These are phyloP conservation scores for Lepidurus couesii DNA, from an alignment of 1,140 invertebrate species.

Conservation along the genomic window DNA sequence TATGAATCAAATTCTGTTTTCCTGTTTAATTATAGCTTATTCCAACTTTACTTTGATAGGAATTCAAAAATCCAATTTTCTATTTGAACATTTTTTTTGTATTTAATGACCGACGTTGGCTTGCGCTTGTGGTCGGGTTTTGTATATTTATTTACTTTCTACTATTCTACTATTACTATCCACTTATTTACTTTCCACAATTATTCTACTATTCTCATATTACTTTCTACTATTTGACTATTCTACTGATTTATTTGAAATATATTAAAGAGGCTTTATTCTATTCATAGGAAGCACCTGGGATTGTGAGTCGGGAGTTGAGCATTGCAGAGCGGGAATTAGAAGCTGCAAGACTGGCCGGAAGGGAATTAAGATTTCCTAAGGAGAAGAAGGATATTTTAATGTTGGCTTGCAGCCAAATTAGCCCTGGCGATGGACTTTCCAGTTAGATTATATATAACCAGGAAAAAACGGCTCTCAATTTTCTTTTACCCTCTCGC, in stretches of 20 bases:
- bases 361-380: constrained; percentile 82
- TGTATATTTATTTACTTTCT: too few relatives aligned
- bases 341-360: constrained; percentile 79
- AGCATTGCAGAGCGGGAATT: constrained; percentile 78
- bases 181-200: too few relatives aligned
- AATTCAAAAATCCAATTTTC: neutral
- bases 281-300: constrained; percentile 65
- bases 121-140: too few relatives aligned
- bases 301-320: constrained; percentile 72
- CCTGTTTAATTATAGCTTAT: too few relatives aligned
- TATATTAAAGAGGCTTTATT: neutral
- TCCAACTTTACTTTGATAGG: neutral
- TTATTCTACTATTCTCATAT: neutral
- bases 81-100: neutral
- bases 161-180: too few relatives aligned
- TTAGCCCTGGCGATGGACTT: constrained; percentile 41
- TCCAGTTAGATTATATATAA: constrained; percentile 9
- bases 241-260: neutral
- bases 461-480: neutral
- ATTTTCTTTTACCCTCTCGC: too few relatives aligned
- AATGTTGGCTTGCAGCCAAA: constrained; percentile 74
- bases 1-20: too few relatives aligned
- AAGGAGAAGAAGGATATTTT: constrained; percentile 94
- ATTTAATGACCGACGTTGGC: neutral
- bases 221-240: neutral